Base-by-base conservation (phyloP, 35 echinoderm and acorn worm species). In the Strongylocentrotus purpuratus region DNA sequence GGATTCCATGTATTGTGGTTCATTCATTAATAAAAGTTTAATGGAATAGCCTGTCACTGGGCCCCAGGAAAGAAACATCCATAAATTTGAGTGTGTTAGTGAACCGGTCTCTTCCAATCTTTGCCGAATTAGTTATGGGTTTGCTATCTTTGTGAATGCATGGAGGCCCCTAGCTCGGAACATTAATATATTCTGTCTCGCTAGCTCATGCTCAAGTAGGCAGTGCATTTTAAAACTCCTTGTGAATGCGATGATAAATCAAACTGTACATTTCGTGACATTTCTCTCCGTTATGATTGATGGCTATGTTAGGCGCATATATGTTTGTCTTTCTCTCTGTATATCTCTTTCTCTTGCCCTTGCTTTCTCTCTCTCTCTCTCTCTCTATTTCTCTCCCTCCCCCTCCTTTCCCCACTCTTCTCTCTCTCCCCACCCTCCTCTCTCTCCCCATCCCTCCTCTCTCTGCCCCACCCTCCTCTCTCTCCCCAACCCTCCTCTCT, bases 281-380 rank as follows among this genome's bases (percentile, higher is more conserved):
- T n/a, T 22, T 70, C 25, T n/a, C 65, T 78, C 2, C 1, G 25
- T 4, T 78, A 22, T 78, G 65, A 78, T 78, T 78, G 65, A 78
- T 78, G 65, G 22, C 65, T 78, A 78, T 78, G 65, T n/a, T 17
- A 78, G 65, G 65, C 18, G 28, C 65, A 78, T 28, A 28, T 22
- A 78, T 78, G 65, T 78, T 78, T 78, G 65, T 78, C 65, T 78
- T 78, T 78, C 65, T 78, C 65, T 78, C 65, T 7, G 61, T 70
- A 5, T 70, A 25, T 70, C 61, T 70, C 61, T 70, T 70, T 20
- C 18, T 17, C 17, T 14, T 59, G 11, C 52, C 17, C 50, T 55
- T 55, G 8, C 14, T n/a, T 55, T 55, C 14, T 65, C 20, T 65
- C 60, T 18, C 60, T 65, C 17, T 65, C 60, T 65, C 60, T 20